Conservation (phyloP, 2,797 vertebrate species). For the Propithecus perrieri region DNA sequence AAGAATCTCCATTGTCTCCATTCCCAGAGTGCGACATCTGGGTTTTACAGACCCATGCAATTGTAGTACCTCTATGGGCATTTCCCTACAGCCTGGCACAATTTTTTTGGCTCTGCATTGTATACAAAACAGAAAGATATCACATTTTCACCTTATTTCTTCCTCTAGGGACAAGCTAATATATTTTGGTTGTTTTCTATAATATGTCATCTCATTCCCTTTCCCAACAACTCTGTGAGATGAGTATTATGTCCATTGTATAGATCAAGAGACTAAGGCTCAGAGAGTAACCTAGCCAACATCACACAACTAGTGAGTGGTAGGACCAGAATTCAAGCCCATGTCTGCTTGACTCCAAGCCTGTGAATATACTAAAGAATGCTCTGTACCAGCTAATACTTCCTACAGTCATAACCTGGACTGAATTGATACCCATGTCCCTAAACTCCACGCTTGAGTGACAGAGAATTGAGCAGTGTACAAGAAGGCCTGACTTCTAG, state of each 20-base stretch:
- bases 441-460: background rate
- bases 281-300: background rate
- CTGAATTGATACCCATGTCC: background rate
- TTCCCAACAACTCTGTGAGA: background rate
- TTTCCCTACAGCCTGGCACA: background rate
- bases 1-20: slow-evolving; percentile 10
- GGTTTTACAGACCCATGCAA: background rate
- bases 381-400: background rate
- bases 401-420: background rate
- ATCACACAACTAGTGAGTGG: background rate
- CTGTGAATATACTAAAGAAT: background rate
- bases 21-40: slow-evolving; percentile 35
- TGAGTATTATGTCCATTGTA: background rate
- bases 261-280: background rate
- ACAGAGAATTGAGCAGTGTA: background rate
- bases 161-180: background rate
- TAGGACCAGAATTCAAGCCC: background rate
- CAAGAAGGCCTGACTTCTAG: background rate
- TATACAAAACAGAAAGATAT: background rate
- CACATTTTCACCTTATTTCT: background rate
- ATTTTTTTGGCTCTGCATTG: background rate
- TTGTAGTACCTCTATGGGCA: background rate
- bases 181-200: background rate
- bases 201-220: background rate
- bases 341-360: background rate